A percentile compares a stretch with the other conserved stretches of the same genome.
phyloP scores from a whole-genome alignment of 1,140 invertebrate genomes.

The Hyles euphorbiae region DNA sequence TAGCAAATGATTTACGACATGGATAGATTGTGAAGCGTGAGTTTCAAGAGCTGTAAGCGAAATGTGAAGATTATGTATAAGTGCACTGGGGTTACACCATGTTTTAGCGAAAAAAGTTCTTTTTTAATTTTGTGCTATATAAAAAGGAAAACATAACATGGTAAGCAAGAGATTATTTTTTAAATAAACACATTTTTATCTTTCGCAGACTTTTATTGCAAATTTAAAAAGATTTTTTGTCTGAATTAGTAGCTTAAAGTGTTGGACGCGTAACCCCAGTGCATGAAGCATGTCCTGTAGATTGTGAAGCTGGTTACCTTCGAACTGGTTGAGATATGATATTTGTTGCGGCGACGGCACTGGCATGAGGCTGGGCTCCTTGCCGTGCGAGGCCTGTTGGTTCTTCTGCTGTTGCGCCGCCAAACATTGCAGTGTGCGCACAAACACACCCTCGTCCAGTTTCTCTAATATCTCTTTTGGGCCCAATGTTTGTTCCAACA shows the following conservation, averaged over 20 bases:
- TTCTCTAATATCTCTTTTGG: conserved; percentile 68
- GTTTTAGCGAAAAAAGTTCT: no score
- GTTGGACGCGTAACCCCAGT: conserved; percentile 11
- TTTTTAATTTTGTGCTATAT: no score
- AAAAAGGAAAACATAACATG: not conserved
- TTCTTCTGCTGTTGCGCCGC: conserved; percentile 84
- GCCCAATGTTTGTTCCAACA: conserved; percentile 39
- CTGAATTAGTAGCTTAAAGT: not conserved
- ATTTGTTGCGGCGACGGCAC: conserved; percentile 97
- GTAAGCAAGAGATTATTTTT: no score
- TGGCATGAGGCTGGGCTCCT: conserved; percentile 95
- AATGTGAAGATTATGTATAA: no score
- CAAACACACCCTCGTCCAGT: conserved; percentile 86
- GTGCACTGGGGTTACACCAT: no score
- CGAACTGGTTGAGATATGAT: conserved; percentile 95
- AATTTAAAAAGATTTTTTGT: no score
- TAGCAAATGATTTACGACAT: no score
- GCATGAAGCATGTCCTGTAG: conserved; percentile 21
- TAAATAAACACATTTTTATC: no score
- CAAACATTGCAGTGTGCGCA: conserved; percentile 85
- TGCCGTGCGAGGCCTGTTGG: conserved; percentile 68
- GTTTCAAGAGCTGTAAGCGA: no score
- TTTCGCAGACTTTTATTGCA: no score
- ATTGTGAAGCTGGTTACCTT: conserved; percentile 76
- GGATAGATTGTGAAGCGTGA: no score